A percentile compares a stretch with the other conserved stretches of the same genome.
phyloP scores from a whole-genome alignment of 2,797 vertebrate species.

The Leucoraja ocellata region DNA sequence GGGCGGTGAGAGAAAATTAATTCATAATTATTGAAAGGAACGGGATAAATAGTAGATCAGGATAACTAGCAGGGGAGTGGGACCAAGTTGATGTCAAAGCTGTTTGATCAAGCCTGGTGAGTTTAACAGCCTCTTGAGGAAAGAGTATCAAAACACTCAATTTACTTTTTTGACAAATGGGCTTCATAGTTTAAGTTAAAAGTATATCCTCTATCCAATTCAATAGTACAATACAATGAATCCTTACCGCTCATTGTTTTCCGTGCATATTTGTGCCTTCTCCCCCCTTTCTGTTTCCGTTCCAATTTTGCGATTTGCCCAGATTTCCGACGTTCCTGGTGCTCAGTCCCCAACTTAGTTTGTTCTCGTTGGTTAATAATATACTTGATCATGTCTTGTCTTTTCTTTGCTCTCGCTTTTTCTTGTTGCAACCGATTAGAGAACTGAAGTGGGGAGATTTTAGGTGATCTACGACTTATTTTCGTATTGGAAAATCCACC shows the following conservation, averaged over 20 bases:
- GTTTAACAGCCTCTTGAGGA: no score
- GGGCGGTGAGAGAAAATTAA: no score
- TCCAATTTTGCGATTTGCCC: slow-evolving; percentile 5
- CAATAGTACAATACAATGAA: not conserved
- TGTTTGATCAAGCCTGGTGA: no score
- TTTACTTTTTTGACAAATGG: not conserved
- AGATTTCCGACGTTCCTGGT: not conserved
- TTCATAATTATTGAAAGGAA: no score
- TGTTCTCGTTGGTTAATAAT: not conserved
- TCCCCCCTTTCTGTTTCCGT: not conserved
- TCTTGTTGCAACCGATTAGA: not conserved
- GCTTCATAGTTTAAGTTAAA: not conserved
- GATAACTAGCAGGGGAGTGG: not conserved
- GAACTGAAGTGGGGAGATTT: not conserved
- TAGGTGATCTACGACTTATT: not conserved
- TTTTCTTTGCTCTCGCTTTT: not conserved
- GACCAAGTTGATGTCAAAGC: not conserved
- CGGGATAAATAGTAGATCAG: not conserved
- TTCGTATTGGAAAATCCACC: not conserved
- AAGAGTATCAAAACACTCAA: not conserved
- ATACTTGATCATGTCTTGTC: not conserved
- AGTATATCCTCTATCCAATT: not conserved
- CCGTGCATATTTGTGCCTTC: not conserved
- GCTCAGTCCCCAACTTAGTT: not conserved
- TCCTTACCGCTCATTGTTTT: slow-evolving; percentile 12